These are phyloP conservation scores for Hiodon alosoides DNA, from an alignment of 2,113 vertebrate species.

Conservation along the genomic window DNA sequence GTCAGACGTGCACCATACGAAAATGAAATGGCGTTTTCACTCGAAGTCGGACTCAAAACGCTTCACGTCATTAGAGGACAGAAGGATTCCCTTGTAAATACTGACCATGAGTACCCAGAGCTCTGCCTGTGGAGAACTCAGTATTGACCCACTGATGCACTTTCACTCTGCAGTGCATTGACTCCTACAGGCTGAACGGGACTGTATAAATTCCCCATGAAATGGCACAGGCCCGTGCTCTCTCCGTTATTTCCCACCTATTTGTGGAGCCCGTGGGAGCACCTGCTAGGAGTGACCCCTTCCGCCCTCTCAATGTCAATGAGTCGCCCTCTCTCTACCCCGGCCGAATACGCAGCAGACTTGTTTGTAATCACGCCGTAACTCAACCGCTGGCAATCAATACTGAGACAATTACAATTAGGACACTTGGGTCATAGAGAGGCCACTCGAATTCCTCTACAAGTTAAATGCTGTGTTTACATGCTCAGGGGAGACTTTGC, in stretches of 20 bases:
- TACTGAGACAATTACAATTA: slow-evolving; percentile 70
- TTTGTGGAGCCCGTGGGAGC: not conserved
- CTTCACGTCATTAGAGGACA: too few relatives aligned
- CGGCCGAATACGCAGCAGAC: slow-evolving; percentile 44
- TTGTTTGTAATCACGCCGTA: slow-evolving; percentile 60
- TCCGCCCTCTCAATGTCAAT: slow-evolving; percentile 53
- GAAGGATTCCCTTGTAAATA: too few relatives aligned
- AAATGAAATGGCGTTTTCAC: too few relatives aligned
- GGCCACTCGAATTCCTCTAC: slow-evolving; percentile 63
- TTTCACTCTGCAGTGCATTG: too few relatives aligned
- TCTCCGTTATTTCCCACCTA: too few relatives aligned
- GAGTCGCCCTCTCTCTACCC: slow-evolving; percentile 42
- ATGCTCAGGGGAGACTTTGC: slow-evolving; percentile 41
- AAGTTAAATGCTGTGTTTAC: slow-evolving; percentile 69
- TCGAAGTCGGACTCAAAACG: too few relatives aligned
- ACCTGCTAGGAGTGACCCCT: not conserved
- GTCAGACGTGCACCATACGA: too few relatives aligned
- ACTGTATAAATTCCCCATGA: not conserved
- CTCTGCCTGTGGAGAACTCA: too few relatives aligned
- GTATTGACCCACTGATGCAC: too few relatives aligned
- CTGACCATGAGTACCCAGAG: too few relatives aligned
- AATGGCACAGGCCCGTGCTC: not conserved
- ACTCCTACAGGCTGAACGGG: too few relatives aligned
- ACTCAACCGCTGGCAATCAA: slow-evolving; percentile 66
- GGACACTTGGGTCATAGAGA: slow-evolving; percentile 61